Evolutionary conservation across 2,888 invertebrate genomes (phyloP).

Genomic region (Notocelia uddmanniana): DNA sequence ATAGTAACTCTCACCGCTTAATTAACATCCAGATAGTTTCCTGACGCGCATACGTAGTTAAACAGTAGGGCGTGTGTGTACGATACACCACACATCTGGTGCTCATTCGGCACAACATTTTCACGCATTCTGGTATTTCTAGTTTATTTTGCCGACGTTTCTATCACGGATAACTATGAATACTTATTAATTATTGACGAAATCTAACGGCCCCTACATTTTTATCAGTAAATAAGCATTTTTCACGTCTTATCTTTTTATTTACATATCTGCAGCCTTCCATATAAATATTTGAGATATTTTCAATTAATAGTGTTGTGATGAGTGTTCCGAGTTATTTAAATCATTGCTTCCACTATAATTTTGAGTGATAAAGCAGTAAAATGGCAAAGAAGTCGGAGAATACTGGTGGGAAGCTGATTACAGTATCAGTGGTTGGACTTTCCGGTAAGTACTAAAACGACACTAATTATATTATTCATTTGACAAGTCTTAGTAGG

Average conservation of each 20-base stretch:
- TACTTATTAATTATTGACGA: not conserved
- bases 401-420: constrained; percentile 87
- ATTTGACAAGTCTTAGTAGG: not conserved
- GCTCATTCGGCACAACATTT: constrained; percentile 59
- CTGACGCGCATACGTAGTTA: constrained; percentile 43
- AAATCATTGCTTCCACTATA: constrained; percentile 61
- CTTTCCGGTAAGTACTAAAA: constrained; percentile 87
- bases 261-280: constrained; percentile 54
- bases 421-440: constrained; percentile 96
- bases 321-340: constrained; percentile 72
- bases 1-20: constrained; percentile 52
- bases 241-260: constrained; percentile 34
- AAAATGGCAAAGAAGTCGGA: constrained; percentile 92
- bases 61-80: constrained; percentile 62
- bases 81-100: constrained; percentile 71
- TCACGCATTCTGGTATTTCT: constrained; percentile 48
- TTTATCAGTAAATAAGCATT: constrained; percentile 1
- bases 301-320: constrained; percentile 67
- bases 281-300: constrained; percentile 34
- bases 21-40: constrained; percentile 47
- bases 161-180: not conserved
- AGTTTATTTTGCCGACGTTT: constrained; percentile 25
- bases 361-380: constrained; percentile 62
- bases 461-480: not conserved
- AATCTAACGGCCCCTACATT: not conserved